Conservation (phyloP, 2,113 vertebrate genomes). For the Aptenodytes patagonicus region DNA sequence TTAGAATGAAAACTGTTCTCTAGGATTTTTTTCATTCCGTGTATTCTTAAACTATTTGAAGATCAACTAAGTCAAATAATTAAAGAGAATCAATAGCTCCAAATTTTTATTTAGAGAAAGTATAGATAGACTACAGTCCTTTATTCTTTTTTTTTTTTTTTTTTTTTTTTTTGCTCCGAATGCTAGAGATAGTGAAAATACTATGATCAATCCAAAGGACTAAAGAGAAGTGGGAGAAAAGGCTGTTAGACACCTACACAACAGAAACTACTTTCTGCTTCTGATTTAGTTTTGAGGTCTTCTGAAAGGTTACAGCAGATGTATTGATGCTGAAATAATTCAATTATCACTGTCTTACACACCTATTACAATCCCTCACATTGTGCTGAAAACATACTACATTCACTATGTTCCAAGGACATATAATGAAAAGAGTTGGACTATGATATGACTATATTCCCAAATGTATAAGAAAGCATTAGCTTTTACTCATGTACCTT, state of each 20-base stretch:
- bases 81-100: neutral
- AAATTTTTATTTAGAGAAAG: neutral
- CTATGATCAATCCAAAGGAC: neutral
- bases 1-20: neutral
- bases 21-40: neutral
- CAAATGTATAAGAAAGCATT: neutral
- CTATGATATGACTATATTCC: neutral
- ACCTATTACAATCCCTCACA: neutral
- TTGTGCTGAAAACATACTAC: neutral
- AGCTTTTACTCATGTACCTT: neutral
- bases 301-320: neutral
- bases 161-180: neutral
- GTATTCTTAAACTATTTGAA: neutral
- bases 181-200: neutral
- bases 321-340: neutral
- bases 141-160: neutral
- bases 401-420: neutral
- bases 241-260: fast-evolving
- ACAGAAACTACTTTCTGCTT: neutral
- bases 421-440: neutral
- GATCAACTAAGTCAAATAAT: neutral
- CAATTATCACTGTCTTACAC: neutral
- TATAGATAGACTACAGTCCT: neutral
- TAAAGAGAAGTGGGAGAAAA: neutral
- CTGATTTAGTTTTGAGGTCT: neutral